Conservation (phyloP, 2,888 invertebrate species). For the Drosophila macrospina region DNA sequence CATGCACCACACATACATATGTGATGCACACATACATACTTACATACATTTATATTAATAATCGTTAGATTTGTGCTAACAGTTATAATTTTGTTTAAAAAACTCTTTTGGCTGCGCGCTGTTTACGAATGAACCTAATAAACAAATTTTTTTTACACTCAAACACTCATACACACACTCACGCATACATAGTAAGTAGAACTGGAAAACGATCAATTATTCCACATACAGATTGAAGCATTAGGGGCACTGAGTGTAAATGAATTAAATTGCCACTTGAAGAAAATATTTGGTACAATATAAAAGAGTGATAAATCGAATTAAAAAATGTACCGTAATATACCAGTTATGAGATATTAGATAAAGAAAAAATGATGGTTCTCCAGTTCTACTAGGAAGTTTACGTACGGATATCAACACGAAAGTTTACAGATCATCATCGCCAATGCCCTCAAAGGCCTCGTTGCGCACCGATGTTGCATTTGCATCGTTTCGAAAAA, state of each 20-base stretch:
- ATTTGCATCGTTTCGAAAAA: constrained; percentile 87
- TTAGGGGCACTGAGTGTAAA: constrained; percentile 5
- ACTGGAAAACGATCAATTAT: constrained; percentile 33
- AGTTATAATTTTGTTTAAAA: constrained; percentile 40
- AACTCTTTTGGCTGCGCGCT: constrained; percentile 61
- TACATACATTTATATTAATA: constrained; percentile 27
- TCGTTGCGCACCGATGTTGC: constrained; percentile 91
- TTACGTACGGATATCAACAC: constrained; percentile 25
- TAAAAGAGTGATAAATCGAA: not conserved
- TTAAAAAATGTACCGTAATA: not conserved
- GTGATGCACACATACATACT: constrained; percentile 19
- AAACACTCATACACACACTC: constrained; percentile 23
- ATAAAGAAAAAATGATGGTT: constrained; percentile 20
- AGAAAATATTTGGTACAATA: not conserved
- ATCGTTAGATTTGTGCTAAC: constrained; percentile 57
- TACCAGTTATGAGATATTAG: constrained; percentile 1
- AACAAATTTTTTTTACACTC: constrained; percentile 52
- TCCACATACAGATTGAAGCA: constrained; percentile 1
- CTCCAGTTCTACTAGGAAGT: constrained; percentile 28
- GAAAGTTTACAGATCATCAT: constrained; percentile 92
- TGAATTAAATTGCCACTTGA: not conserved
- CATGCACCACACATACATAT: not conserved
- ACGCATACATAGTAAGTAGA: constrained; percentile 23
- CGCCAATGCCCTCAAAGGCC: constrained; percentile 97
- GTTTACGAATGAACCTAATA: constrained; percentile 44